Base-by-base conservation (phyloP, 2,113 vertebrate species). In the Centropus bengalensis region DNA sequence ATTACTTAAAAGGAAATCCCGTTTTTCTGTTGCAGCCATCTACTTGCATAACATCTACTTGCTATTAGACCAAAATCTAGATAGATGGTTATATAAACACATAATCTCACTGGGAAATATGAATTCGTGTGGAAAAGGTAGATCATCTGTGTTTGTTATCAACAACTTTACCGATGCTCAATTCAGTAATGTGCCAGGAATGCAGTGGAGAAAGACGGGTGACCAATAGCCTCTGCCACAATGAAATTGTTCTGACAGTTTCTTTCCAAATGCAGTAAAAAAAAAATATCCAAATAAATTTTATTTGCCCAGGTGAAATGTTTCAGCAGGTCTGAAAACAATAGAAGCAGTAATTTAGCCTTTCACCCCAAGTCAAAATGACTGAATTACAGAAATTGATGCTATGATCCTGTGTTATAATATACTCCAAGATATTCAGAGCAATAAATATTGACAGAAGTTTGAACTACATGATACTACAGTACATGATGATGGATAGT, bases 391-490 rank as follows among this genome's bases (percentile, higher is more conserved):
- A 77, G 42, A 52, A 91, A 92, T 36, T 32, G 64, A 17, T 89
- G 55, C 47, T 62, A 79, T 96, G 92, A 95, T 52, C 40, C 59
- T 52, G 17, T 81, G 51, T 76, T 55, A 62, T 79, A 91, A 93
- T 9, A 36, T 12, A 70, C 24, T 89, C 14, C 5, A 75, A 36
- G 3, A 82, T 42, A 82, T 56, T 86, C 60, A 83, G 23, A 86
- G 4, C 63, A 94, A 70, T 56, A 85, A 60, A n/a, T 49, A 68
- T 22, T 32, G 42, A 24, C 17, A 79, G 44, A 58, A 91, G 10
- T n/a, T 44, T 40, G 63, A 83, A 70, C n/a, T 55, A 70, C 12
- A 20, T 5, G 8, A 16, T 64, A 33, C 38, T 18, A 33, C 14
- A 94, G n/a, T 17, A 30, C 6, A 36, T 6, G 12, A 30, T 18